Evolutionary conservation across 2,888 invertebrate species (phyloP), one percentile per base, ranked within the genome.

Genomic region (Hetaerina titia): DNA sequence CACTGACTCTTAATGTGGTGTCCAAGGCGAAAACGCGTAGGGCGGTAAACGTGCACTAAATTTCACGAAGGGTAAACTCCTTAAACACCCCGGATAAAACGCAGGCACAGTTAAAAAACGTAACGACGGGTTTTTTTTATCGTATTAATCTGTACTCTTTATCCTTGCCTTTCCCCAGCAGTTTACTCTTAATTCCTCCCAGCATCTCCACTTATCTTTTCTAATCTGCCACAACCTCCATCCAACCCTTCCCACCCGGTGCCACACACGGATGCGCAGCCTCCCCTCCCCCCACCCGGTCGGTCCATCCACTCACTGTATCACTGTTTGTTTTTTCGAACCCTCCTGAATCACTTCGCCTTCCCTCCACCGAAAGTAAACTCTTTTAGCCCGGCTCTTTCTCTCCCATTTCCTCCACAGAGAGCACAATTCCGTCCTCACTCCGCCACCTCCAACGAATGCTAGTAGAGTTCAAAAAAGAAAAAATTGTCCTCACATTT

Each of bases 141-240:
- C 81, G 13, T 81, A 81, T 81, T 31, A 81, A 81, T 81, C 81
- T 25, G 31, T 31, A 81, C 81, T 81, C 81, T 31, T 81, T 81
- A 81, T 31, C 31, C 31, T 81, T 13, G 31, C 31, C 81, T 81
- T 81, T 81, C 31, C 31, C 81, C 81, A 15, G 81, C 81, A 8
- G 81, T 81, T 81, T 31, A 31, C 81, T 31, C 81, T 81, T 81
- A 81, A 81, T 81, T 81, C 81, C 81, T 81, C 81, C 13, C 81
- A 0, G 81, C 25, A 81, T 81, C 81, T 81, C 31, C 81, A 81
- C 81, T 81, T 31, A 31, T 81, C 81, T 31, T 31, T 22, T 0
- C 25, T 81, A 31, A 81, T 81, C 81, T 81, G 9, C 81, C 81
- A 22, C 19, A 25, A 31, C 31, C 81, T 81, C 81, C 2, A 31